Base-by-base conservation (phyloP, 92 coral and sea anemone species). In the Phenganax stokvisi region DNA sequence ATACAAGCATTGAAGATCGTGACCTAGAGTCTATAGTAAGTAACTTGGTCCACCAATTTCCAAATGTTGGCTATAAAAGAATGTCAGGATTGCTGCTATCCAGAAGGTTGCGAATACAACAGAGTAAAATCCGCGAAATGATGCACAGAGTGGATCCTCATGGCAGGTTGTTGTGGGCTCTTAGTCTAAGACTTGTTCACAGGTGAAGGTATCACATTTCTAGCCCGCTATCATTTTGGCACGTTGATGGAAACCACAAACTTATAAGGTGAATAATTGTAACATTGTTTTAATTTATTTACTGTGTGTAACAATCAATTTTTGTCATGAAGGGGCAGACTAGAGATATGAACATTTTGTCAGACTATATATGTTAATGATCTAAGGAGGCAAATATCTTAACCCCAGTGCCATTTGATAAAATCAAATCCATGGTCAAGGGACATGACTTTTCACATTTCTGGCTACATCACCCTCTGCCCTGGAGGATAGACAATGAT, bases 191-290 rank as follows among this genome's bases (percentile, higher is more conserved):
- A 28, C 72, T 73, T 5, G 64, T 83, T 28, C 89, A 83, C 47
- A 77, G 89, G 27, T 44, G 89, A 30, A 63, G 81, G 0, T 87
- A 87, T 73, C 87, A 83, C 53, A 84, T 87, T 16, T 57, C 61
- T 62, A 82, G 89, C 8, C 89, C 89, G 10, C 86, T 86, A 13
- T 64, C 89, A 27, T 65, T 85, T 25, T 85, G 85, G 84, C 87
- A 84, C 57, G 78, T 84, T 8, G 87, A 83, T 65, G 74, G 85
- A 2, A 85, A 85, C 51, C 85, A 86, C 56, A 86, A 86, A 55
- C 71, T 81, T 11, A 86, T 86, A 55, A 86, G 89, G 89, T 64
- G 47, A 37, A 37, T 37, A 37, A 5, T 37, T 37, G 47, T 1
- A 37, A 37, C 47, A 37, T 37, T 37, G 47, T 5, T 37, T 37